Conservation (phyloP, 2,797 vertebrate species). For the Tapera naevia region DNA sequence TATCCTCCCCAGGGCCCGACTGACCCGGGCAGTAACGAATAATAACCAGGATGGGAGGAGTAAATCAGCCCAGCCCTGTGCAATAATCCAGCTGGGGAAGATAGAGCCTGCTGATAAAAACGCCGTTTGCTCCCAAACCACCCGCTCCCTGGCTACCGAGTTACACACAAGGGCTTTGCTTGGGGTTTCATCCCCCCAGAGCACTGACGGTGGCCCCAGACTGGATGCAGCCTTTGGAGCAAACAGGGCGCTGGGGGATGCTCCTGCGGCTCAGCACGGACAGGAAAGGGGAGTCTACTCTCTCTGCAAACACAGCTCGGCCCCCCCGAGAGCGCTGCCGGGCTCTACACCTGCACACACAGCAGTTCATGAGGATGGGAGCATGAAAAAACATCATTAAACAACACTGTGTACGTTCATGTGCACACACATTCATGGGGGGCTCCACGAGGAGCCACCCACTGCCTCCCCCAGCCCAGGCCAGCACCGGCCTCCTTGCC, state of each 20-base stretch:
- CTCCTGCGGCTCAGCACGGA: neutral
- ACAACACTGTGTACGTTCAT: no score
- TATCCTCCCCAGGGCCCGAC: neutral
- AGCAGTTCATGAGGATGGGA: neutral
- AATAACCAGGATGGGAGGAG: neutral
- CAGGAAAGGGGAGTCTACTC: neutral
- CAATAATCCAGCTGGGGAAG: neutral
- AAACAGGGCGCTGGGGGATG: no score
- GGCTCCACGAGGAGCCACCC: rapidly evolving
- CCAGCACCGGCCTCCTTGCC: neutral
- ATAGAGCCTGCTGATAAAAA: neutral
- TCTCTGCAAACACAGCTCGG: neutral
- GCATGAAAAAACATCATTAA: neutral
- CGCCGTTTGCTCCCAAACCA: neutral
- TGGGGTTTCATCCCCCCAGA: neutral
- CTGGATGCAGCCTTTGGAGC: neutral
- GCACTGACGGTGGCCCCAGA: neutral
- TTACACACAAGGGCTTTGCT: neutral
- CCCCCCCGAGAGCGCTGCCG: neutral
- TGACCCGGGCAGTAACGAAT: neutral
- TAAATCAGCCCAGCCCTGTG: neutral
- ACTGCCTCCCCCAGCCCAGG: neutral
- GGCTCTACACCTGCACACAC: neutral
- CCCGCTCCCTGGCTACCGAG: neutral
- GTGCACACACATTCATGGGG: no score